A percentile compares a stretch with the other conserved stretches of the same genome.
phyloP scores from a whole-genome alignment of 2,888 invertebrate genomes.

The Dasysyrphus albostriatus region DNA sequence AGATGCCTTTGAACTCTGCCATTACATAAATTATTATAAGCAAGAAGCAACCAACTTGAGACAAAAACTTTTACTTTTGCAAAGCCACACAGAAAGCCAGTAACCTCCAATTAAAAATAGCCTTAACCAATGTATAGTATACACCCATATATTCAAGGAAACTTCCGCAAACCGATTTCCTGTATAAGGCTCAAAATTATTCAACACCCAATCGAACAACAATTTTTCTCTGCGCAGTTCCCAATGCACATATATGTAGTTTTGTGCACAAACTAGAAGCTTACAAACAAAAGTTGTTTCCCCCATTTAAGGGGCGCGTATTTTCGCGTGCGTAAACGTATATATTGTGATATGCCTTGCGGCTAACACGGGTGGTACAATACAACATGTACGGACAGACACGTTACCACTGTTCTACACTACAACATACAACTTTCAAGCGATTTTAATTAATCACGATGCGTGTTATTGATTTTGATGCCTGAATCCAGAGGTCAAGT shows the following conservation, averaged over 20 bases:
- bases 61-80: slow-evolving; percentile 5
- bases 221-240: background rate
- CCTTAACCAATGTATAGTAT: background rate
- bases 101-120: slow-evolving; percentile 41
- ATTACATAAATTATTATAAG: too few species aligned
- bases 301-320: slow-evolving; percentile 31
- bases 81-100: background rate
- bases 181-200: slow-evolving; percentile 29
- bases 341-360: slow-evolving; percentile 35
- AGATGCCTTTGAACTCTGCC: too few species aligned
- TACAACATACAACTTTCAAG: background rate
- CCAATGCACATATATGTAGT: background rate
- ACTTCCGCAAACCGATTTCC: slow-evolving; percentile 28
- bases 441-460: slow-evolving; percentile 72
- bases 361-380: slow-evolving; percentile 66
- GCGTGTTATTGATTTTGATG: slow-evolving; percentile 71
- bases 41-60: background rate
- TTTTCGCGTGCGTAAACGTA: slow-evolving; percentile 51
- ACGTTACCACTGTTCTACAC: slow-evolving; percentile 53
- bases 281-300: slow-evolving; percentile 16
- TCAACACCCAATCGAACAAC: slow-evolving; percentile 25
- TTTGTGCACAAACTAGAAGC: background rate
- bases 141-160: slow-evolving; percentile 26
- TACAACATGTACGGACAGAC: slow-evolving; percentile 51
- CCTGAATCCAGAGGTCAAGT: slow-evolving; percentile 62